Evolutionary conservation across 2,113 vertebrate species (phyloP).

Genomic region (Xyrauchen texanus): DNA sequence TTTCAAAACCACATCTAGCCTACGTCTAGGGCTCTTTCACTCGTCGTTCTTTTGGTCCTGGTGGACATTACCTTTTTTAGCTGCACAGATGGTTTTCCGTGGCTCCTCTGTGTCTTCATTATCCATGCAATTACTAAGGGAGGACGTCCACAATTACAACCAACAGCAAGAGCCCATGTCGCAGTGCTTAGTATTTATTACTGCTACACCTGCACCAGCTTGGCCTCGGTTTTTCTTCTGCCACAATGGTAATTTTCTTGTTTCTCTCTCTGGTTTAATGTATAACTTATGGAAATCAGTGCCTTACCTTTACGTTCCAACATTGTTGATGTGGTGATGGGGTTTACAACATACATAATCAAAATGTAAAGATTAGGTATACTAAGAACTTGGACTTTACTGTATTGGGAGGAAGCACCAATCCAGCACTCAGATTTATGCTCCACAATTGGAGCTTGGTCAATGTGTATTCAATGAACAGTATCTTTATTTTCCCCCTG

Average conservation of each 20-base stretch:
- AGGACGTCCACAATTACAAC: slow-evolving; percentile 73
- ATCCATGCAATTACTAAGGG: slow-evolving; percentile 75
- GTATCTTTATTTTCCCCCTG: too few species aligned
- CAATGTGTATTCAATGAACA: too few species aligned
- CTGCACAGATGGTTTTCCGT: slow-evolving; percentile 72
- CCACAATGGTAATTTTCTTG: slow-evolving; percentile 46
- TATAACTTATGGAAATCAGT: slow-evolving; percentile 4
- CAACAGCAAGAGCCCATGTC: slow-evolving; percentile 62
- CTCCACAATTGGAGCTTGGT: too few species aligned
- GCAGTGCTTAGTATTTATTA: slow-evolving; percentile 68
- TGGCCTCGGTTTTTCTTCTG: slow-evolving; percentile 53
- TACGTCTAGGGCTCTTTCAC: slow-evolving; percentile 6
- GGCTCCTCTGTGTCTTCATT: slow-evolving; percentile 79
- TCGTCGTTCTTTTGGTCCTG: slow-evolving; percentile 43
- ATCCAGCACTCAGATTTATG: too few species aligned
- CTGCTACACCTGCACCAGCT: slow-evolving; percentile 66
- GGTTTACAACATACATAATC: neutral
- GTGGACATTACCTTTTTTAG: slow-evolving; percentile 59
- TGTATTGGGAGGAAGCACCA: neutral
- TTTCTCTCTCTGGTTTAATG: slow-evolving; percentile 41
- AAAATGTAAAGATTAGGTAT: neutral
- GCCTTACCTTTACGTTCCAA: neutral
- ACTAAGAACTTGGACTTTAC: neutral
- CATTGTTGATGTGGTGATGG: neutral
- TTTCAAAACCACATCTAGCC: slow-evolving; percentile 10